Conservation (phyloP, 2,113 vertebrate species). For the Mus musculus region DNA sequence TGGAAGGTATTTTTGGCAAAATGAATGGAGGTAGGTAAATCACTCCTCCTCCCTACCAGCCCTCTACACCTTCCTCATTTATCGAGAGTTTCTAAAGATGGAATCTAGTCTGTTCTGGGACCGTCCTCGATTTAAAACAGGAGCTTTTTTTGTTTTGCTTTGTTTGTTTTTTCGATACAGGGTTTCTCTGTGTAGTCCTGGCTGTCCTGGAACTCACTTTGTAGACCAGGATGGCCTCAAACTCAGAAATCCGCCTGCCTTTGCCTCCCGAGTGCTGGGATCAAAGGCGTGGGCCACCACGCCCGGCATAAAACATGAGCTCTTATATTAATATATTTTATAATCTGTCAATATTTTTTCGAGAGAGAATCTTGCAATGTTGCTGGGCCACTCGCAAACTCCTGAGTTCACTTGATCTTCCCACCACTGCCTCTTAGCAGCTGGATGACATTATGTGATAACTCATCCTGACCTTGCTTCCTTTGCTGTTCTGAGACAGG, state of each 20-base stretch:
- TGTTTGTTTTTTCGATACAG: no score
- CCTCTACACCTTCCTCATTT: background rate
- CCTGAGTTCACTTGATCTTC: background rate
- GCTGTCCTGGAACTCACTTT: no score
- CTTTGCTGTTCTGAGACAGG: background rate
- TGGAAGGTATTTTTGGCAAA: constrained; percentile 37
- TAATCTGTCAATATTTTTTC: background rate
- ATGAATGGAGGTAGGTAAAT: background rate
- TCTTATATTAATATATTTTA: background rate
- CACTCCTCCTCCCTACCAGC: background rate
- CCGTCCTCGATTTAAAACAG: constrained; percentile 20
- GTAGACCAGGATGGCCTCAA: no score
- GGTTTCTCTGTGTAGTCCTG: no score
- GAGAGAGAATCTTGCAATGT: background rate
- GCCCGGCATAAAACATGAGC: background rate
- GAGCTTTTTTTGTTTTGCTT: background rate
- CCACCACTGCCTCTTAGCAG: background rate
- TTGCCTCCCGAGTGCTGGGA: no score
- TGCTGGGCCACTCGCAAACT: background rate
- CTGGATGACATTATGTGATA: background rate
- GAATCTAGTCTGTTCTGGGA: background rate
- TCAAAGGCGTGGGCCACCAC: no score
- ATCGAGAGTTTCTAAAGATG: background rate
- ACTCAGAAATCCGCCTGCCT: no score
- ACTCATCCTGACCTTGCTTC: background rate